Evolutionary conservation across 1,140 invertebrate species (phyloP), one percentile per base, ranked within the genome.

Genomic region (Sycobia sp.): DNA sequence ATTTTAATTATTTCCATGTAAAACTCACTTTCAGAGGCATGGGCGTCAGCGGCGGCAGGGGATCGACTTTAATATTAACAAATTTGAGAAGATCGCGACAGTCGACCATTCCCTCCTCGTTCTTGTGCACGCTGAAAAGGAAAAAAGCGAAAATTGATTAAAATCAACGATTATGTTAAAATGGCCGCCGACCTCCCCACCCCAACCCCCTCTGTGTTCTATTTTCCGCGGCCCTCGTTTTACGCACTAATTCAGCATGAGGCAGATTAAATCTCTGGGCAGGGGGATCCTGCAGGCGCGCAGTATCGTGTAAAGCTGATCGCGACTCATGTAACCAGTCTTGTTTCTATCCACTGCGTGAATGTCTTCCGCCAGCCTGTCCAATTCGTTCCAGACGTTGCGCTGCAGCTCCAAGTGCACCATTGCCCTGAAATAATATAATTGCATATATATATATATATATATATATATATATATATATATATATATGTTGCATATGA

Each of bases 331-430:
- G 36, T 80, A 84, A 38, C 88, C 88, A 10, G 74, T 80, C 64
- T 79, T 83, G 0, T 74, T 60, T 29, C 83, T 81, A 71, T 92
- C 90, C 10, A 85, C 83, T 66, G 88, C 85, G 29, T 82, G 66
- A 29, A 93, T 82, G 60, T 87, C 85, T 71, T 91, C 89, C 38
- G 81, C 75, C 0, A 92, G 69, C 4, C 89, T 82, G 7, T 86
- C 85, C 7, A 88, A 78, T 50, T 89, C 86, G 67, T 89, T 84
- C 88, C 89, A 92, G 1, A 91, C 70, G 3, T 82, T 79, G 3
- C 88, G 84, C n/a, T 86, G 85, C 25, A 92, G 65, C 61, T 89
- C 87, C 32, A 86, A 84, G 47, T 91, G 88, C 1, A 89, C 86
- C n/a, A 90, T 73, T 49, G 79, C 73, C 59, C 85, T 85, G 62